phyloP scores from a whole-genome alignment of 2,888 invertebrate species.

The Metopia argyrocephala region DNA sequence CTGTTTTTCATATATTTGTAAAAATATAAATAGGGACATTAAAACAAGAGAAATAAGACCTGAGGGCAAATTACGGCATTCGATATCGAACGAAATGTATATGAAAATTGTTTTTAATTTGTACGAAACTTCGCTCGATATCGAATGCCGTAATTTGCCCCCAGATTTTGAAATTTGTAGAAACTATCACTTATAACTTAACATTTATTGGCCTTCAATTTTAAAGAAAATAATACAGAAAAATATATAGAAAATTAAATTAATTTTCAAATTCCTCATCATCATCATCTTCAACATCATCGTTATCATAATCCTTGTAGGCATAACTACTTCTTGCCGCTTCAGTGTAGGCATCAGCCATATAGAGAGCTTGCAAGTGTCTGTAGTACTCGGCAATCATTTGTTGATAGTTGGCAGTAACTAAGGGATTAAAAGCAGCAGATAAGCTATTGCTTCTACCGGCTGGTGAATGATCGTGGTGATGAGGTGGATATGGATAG shows the following conservation, averaged over 20 bases:
- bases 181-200: not conserved
- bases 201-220: not conserved
- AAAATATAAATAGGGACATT: too few species aligned
- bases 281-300: not conserved
- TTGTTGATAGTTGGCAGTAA: not conserved
- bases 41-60: too few species aligned
- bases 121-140: too few species aligned
- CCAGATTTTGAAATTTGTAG: too few species aligned
- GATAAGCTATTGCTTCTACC: not conserved
- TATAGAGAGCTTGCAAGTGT: constrained; percentile 21
- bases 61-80: too few species aligned
- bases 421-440: not conserved
- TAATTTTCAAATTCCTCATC: not conserved
- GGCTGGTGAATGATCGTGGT: not conserved
- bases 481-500: not conserved
- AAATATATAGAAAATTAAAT: too few species aligned
- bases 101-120: too few species aligned
- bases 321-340: not conserved
- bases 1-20: too few species aligned
- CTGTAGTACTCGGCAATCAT: constrained; percentile 28
- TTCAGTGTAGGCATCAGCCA: not conserved
- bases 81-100: too few species aligned
- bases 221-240: too few species aligned
- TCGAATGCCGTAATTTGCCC: too few species aligned
- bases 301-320: not conserved